Conservation (phyloP, 37 sponge, comb jelly and placozoan species). For the Aplysina aerophoba region DNA sequence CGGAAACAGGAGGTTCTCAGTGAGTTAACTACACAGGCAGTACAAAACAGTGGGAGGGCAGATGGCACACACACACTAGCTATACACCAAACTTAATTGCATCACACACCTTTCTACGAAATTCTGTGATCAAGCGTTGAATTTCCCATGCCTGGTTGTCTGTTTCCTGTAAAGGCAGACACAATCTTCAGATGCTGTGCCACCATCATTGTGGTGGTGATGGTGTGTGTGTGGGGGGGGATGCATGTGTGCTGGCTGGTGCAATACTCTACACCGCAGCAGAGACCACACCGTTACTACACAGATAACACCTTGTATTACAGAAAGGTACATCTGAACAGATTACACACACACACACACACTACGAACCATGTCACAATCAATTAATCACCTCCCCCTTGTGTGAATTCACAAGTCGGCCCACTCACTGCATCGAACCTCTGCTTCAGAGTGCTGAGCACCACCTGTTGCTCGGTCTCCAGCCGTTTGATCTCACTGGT, state of each 20-base stretch:
- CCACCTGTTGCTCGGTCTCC: background rate
- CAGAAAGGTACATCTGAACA: too few species aligned
- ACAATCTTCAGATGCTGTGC: too few species aligned
- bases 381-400: too few species aligned
- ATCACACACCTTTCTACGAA: conserved; percentile 72
- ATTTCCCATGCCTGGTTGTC: conserved; percentile 69
- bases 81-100: background rate
- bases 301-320: too few species aligned
- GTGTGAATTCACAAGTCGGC: background rate
- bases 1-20: background rate
- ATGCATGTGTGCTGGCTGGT: background rate
- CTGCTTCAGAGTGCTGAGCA: background rate
- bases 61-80: too few species aligned
- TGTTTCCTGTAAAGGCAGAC: background rate
- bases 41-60: too few species aligned
- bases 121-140: conserved; percentile 68
- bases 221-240: too few species aligned
- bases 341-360: too few species aligned
- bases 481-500: background rate
- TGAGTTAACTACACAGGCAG: background rate
- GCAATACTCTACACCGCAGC: too few species aligned
- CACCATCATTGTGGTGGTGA: too few species aligned
- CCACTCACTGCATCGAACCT: conserved; percentile 22
- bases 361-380: too few species aligned
- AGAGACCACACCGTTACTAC: too few species aligned